Conservation (phyloP, 2,888 invertebrate genomes). For the Polylopha cassiicola region DNA sequence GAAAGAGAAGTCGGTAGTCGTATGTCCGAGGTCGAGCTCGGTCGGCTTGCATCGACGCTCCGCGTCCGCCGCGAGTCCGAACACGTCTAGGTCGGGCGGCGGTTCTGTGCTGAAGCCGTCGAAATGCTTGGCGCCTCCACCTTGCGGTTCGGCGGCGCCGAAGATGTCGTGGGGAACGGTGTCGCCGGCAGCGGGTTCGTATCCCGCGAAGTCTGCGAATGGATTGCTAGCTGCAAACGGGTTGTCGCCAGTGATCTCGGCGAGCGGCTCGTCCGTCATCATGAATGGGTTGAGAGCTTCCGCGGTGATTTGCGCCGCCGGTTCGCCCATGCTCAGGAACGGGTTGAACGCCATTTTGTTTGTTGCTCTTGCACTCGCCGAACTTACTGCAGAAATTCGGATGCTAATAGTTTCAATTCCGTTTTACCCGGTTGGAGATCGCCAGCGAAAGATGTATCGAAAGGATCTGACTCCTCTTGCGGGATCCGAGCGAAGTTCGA, state of each 20-base stretch:
- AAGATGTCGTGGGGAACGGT: conserved; percentile 65
- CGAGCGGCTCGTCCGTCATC: conserved; percentile 63
- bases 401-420: conserved; percentile 86
- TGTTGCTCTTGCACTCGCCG: conserved; percentile 1
- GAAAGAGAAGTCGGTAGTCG: conserved; percentile 42
- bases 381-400: conserved; percentile 76
- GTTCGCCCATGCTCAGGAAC: conserved; percentile 85
- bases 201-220: conserved; percentile 78
- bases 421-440: conserved; percentile 86
- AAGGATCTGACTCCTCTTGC: conserved; percentile 82
- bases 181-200: conserved; percentile 57
- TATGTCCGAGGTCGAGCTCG: conserved; percentile 55
- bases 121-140: conserved; percentile 54
- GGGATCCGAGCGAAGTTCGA: conserved; percentile 42
- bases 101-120: conserved; percentile 37
- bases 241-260: conserved; percentile 72
- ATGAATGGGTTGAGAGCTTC: conserved; percentile 83
- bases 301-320: conserved; percentile 65
- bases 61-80: conserved; percentile 23
- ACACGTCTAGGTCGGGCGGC: conserved; percentile 18
- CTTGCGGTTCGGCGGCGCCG: conserved; percentile 50
- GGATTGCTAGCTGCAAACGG: conserved; percentile 86
- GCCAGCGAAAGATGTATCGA: conserved; percentile 88
- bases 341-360: conserved; percentile 84
- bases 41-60: conserved; percentile 55